Evolutionary conservation across 2,888 invertebrate genomes (phyloP).

Genomic region (Cephus sareptanus): DNA sequence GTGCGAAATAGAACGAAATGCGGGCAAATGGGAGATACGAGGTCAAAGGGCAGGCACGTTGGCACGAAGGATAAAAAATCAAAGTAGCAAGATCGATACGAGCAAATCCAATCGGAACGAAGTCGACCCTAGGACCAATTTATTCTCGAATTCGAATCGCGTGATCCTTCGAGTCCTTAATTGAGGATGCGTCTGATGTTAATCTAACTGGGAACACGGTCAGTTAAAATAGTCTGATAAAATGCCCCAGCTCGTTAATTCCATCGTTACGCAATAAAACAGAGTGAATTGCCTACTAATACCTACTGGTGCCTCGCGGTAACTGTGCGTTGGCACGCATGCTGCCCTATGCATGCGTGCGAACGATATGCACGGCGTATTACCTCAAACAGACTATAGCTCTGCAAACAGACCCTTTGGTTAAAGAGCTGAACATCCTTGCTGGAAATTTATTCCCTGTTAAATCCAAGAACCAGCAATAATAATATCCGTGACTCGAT

Average conservation of each 20-base stretch:
- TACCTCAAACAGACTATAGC: neutral
- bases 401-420: neutral
- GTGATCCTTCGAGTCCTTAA: neutral
- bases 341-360: no score
- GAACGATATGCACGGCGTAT: neutral
- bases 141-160: neutral
- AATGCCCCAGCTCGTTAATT: neutral
- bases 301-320: neutral
- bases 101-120: neutral
- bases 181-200: neutral
- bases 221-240: neutral
- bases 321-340: neutral
- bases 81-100: neutral
- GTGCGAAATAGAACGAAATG: neutral
- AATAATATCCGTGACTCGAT: neutral
- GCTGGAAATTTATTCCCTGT: neutral
- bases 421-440: neutral
- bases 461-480: neutral
- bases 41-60: neutral
- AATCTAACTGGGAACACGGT: neutral
- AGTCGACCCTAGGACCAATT: neutral
- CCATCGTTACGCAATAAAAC: neutral
- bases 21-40: rapidly evolving
- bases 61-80: neutral
- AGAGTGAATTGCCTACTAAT: neutral